Conservation (phyloP, 1,140 invertebrate species). For the Calephelis nemesis region DNA sequence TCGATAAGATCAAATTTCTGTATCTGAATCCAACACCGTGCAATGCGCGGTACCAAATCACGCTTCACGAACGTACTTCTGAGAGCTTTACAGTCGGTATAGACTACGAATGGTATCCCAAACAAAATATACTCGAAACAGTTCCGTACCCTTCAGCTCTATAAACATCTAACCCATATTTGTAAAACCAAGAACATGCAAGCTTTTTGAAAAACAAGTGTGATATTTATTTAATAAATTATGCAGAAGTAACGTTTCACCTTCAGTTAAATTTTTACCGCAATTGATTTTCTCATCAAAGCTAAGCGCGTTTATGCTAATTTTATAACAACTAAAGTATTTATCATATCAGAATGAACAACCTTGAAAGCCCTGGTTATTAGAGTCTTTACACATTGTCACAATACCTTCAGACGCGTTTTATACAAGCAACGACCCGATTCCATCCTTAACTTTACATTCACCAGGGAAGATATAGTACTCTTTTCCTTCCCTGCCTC, state of each 20-base stretch:
- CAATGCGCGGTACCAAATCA: conserved; percentile 30
- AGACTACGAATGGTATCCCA: conserved; percentile 64
- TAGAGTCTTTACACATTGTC: not conserved
- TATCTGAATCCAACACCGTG: conserved; percentile 8
- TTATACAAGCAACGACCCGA: not conserved
- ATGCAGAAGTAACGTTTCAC: not conserved
- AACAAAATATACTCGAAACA: conserved; percentile 68
- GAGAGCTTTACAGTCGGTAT: conserved; percentile 49
- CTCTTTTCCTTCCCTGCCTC: not conserved
- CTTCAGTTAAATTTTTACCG: not conserved
- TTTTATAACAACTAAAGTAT: not conserved
- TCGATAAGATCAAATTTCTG: conserved; percentile 9
- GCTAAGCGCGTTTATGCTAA: not conserved
- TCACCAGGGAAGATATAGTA: not conserved
- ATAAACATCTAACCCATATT: conserved; percentile 36
- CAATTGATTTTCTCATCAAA: not conserved
- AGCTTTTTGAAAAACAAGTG: not conserved
- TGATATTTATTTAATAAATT: not conserved
- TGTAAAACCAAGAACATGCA: conserved; percentile 33
- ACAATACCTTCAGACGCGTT: not conserved
- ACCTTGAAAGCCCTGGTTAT: not conserved
- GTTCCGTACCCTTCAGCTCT: conserved; percentile 29
- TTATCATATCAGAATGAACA: not conserved
- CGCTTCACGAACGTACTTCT: conserved; percentile 1
- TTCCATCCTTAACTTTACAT: not conserved